Conservation (phyloP, 2,888 invertebrate genomes). For the Ceramica pisi region DNA sequence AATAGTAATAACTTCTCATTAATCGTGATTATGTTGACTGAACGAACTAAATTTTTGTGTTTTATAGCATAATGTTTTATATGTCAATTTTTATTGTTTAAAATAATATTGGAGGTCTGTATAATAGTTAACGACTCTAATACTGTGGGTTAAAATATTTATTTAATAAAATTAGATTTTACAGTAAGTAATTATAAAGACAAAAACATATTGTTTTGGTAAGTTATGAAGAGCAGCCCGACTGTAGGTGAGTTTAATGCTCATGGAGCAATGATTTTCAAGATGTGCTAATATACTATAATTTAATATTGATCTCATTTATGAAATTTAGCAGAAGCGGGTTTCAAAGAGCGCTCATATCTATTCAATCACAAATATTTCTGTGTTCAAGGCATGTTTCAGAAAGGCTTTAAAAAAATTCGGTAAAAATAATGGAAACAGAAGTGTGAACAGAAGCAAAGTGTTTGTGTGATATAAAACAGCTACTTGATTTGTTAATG, state of each 20-base stretch:
- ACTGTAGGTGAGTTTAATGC: slow-evolving; percentile 68
- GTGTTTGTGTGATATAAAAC: slow-evolving; percentile 73
- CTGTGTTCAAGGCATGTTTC: slow-evolving; percentile 62
- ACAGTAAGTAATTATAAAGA: slow-evolving; percentile 72
- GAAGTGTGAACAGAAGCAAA: slow-evolving; percentile 68
- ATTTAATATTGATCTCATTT: slow-evolving; percentile 84
- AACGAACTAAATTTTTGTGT: slow-evolving; percentile 65
- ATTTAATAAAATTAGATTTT: slow-evolving; percentile 65
- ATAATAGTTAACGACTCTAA: slow-evolving; percentile 50
- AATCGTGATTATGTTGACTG: slow-evolving; percentile 68
- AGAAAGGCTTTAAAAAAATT: slow-evolving; percentile 63
- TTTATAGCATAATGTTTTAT: slow-evolving; percentile 59
- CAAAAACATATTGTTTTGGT: slow-evolving; percentile 70
- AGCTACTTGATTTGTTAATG: slow-evolving; percentile 64
- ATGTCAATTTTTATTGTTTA: slow-evolving; percentile 61
- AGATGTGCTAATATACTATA: slow-evolving; percentile 68
- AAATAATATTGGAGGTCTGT: slow-evolving; percentile 59
- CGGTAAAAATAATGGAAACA: slow-evolving; percentile 66
- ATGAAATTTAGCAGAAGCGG: slow-evolving; percentile 70
- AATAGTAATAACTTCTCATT: slow-evolving; percentile 56
- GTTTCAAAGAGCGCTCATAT: slow-evolving; percentile 63
- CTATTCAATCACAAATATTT: slow-evolving; percentile 71
- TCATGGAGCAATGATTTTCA: slow-evolving; percentile 79
- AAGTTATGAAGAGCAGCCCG: slow-evolving; percentile 74
- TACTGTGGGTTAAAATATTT: slow-evolving; percentile 61